phyloP scores from a whole-genome alignment of 2,797 vertebrate genomes.

The Sebastes hopkinsi region DNA sequence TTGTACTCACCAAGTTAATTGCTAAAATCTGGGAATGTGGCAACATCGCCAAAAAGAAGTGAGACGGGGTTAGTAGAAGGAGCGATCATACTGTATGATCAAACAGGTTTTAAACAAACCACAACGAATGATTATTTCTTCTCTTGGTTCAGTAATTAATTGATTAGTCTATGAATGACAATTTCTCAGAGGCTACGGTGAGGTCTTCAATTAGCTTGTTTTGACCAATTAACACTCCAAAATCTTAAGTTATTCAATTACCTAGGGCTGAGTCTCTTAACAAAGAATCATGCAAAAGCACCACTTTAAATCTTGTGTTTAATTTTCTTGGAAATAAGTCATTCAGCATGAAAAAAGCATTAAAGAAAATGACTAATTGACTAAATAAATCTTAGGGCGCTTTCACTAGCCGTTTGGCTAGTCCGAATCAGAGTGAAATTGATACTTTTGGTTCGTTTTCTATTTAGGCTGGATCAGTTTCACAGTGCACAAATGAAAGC shows the following conservation, averaged over 20 bases:
- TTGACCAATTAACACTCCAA: background rate
- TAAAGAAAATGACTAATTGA: too few relatives aligned
- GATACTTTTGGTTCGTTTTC: accelerated
- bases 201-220: background rate
- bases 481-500: too few relatives aligned
- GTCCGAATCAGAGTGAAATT: too few relatives aligned
- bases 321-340: too few relatives aligned
- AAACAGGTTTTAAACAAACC: background rate
- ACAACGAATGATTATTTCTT: background rate
- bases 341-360: too few relatives aligned
- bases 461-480: accelerated
- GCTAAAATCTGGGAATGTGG: background rate
- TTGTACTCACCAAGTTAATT: background rate
- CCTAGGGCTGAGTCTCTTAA: too few relatives aligned
- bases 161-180: background rate
- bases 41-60: background rate
- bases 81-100: background rate
- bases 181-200: background rate
- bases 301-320: too few relatives aligned
- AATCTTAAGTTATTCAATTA: background rate
- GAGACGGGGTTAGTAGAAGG: background rate
- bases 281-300: too few relatives aligned
- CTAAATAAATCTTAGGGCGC: accelerated
- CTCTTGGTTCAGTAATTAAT: background rate
- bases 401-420: too few relatives aligned